Conservation (phyloP, 2,113 vertebrate species). For the Myodes glareolus region DNA sequence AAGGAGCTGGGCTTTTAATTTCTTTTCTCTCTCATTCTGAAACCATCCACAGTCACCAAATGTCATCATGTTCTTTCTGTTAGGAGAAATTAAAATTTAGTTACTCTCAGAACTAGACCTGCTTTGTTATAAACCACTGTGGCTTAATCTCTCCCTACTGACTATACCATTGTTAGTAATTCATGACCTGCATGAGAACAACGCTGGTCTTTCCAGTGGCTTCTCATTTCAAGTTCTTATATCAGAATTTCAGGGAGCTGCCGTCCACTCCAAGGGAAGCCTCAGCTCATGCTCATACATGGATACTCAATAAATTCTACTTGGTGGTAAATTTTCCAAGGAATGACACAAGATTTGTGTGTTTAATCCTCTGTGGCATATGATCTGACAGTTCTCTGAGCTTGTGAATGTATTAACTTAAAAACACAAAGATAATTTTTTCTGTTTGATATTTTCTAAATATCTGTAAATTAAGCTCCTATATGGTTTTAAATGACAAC, state of each 20-base stretch:
- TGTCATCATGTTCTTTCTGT: background rate
- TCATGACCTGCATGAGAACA: background rate
- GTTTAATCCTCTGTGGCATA: background rate
- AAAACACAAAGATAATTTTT: slow-evolving; percentile 14
- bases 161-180: background rate
- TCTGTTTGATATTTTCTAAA: background rate
- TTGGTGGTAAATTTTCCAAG: background rate
- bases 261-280: background rate
- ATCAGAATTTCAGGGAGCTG: background rate
- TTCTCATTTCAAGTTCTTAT: background rate
- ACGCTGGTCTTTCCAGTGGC: background rate
- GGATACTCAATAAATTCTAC: background rate
- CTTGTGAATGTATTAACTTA: slow-evolving; percentile 5
- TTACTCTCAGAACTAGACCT: background rate
- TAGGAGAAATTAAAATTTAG: slow-evolving; percentile 41
- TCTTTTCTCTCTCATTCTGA: slow-evolving; percentile 25
- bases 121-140: background rate
- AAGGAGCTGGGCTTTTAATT: background rate
- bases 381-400: slow-evolving; percentile 14
- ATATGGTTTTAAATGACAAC: background rate
- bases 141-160: background rate
- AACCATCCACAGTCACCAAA: background rate
- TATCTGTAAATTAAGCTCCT: background rate
- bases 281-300: background rate
- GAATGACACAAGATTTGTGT: slow-evolving; percentile 5